Conservation (phyloP, 2,797 vertebrate species). For the Champsocephalus esox region DNA sequence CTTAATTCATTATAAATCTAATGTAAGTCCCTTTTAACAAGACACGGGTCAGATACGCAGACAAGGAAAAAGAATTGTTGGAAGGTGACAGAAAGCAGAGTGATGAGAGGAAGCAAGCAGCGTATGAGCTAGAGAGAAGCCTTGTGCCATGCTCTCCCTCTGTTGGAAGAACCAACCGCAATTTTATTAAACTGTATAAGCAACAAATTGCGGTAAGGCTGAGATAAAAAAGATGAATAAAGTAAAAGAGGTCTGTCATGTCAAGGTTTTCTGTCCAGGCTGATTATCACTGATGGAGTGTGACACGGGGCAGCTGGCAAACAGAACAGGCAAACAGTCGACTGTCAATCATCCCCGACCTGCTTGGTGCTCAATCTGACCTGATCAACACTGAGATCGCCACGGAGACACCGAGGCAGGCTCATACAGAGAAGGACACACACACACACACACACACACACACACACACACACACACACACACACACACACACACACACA, state of each 20-base stretch:
- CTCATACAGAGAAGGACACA: conserved; percentile 22
- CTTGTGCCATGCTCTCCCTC: neutral
- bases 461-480: too few relatives aligned
- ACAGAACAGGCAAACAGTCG: conserved; percentile 58
- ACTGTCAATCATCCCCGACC: conserved; percentile 71
- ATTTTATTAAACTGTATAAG: neutral
- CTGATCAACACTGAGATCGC: conserved; percentile 50
- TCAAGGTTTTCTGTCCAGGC: conserved; percentile 33
- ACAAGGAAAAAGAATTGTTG: conserved; percentile 11
- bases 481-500: neutral
- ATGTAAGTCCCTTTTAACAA: conserved; percentile 32
- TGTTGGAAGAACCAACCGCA: neutral
- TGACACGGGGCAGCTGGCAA: conserved; percentile 64
- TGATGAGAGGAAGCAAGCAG: neutral
- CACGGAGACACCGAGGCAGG: conserved; percentile 25
- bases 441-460: too few relatives aligned
- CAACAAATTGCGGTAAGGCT: neutral
- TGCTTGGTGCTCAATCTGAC: conserved; percentile 42
- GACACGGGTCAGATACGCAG: conserved; percentile 10
- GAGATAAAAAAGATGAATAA: conserved; percentile 21
- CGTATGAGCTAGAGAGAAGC: conserved; percentile 12
- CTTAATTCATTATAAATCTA: conserved; percentile 49
- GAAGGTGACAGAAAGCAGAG: conserved; percentile 8
- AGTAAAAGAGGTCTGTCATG: conserved; percentile 25
- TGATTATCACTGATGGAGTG: conserved; percentile 62